Conservation (phyloP, 2,888 invertebrate genomes). For the Elmis aenea region DNA sequence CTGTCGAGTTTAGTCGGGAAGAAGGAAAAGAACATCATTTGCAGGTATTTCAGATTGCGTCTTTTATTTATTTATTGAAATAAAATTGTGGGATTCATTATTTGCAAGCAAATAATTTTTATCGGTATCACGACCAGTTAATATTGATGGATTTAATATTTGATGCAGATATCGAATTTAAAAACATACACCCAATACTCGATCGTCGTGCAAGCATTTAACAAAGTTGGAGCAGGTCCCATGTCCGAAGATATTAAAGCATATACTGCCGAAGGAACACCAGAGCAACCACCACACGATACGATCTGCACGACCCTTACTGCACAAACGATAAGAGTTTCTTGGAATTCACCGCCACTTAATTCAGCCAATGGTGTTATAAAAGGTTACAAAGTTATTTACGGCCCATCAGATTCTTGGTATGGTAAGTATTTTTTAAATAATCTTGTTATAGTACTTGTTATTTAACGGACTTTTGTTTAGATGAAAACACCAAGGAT, state of each 20-base stretch:
- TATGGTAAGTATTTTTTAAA: constrained; percentile 66
- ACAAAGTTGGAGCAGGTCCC: constrained; percentile 90
- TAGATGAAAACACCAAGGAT: constrained; percentile 85
- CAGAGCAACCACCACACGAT: constrained; percentile 87
- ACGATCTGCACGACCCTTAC: constrained; percentile 89
- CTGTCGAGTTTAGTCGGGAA: constrained; percentile 86
- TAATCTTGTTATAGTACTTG: neutral
- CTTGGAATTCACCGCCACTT: constrained; percentile 91
- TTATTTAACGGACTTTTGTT: constrained; percentile 4
- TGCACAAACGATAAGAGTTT: constrained; percentile 89
- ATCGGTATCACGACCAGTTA: neutral
- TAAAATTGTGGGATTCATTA: too few relatives aligned
- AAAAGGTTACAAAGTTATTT: constrained; percentile 92
- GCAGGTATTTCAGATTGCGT: constrained; percentile 47
- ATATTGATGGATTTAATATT: constrained; percentile 6
- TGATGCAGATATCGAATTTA: constrained; percentile 35
- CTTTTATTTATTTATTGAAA: neutral
- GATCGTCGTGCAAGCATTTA: constrained; percentile 93
- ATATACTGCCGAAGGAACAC: constrained; percentile 91
- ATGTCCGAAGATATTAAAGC: constrained; percentile 83
- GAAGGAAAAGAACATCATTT: constrained; percentile 87
- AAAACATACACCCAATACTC: constrained; percentile 93
- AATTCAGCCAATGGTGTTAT: constrained; percentile 91
- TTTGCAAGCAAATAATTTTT: too few relatives aligned
- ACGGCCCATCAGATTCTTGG: constrained; percentile 88